Percentiles rank a stretch among this genome's conserved stretches.
These are phyloP conservation scores for Tretioscincus oriximinensis DNA, from an alignment of 2,113 vertebrate genomes.

Conservation along the genomic window DNA sequence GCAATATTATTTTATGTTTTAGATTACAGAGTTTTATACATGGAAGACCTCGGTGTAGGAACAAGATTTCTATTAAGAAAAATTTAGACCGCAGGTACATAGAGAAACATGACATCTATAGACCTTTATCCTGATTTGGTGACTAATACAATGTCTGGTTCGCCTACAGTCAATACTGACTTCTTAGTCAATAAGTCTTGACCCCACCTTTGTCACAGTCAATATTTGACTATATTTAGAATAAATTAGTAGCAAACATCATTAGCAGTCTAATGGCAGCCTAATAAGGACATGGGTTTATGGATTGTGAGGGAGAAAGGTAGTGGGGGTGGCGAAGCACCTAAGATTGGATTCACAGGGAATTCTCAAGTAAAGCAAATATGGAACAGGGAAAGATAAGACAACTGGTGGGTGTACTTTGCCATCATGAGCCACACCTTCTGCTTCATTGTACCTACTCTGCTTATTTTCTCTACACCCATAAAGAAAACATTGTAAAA, in stretches of 20 bases:
- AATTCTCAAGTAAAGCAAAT: background rate
- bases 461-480: background rate
- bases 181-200: slow-evolving; percentile 14
- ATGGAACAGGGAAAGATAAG: slow-evolving; percentile 12
- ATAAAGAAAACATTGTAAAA: slow-evolving; percentile 8
- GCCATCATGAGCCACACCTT: background rate
- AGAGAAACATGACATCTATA: background rate
- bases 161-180: background rate
- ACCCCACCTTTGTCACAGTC: background rate
- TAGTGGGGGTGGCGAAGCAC: background rate
- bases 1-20: background rate
- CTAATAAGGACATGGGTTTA: background rate
- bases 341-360: background rate
- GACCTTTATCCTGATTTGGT: background rate
- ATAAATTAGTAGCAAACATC: slow-evolving; percentile 10
- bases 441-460: background rate
- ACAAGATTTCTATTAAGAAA: background rate
- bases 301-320: background rate
- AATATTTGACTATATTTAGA: slow-evolving; percentile 18
- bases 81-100: background rate
- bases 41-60: background rate
- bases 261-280: background rate
- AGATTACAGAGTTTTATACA: background rate
- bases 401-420: background rate
- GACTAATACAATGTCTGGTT: background rate